Evolutionary conservation across 2,888 invertebrate species (phyloP), one percentile per base, ranked within the genome.

Genomic region (Epistrophe grossulariae): DNA sequence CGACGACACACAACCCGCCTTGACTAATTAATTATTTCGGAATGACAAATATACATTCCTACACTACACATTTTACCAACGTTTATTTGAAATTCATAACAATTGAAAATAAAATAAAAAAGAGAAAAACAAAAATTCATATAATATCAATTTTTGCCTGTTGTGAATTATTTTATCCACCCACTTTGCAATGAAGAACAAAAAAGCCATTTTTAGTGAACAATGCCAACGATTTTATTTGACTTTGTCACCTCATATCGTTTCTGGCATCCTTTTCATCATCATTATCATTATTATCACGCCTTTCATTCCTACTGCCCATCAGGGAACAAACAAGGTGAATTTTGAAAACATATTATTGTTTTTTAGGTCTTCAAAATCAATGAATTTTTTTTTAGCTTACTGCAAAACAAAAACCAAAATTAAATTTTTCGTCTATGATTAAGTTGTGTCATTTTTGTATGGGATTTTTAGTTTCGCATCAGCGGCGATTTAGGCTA

Each of bases 161-260:
- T 66, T 24, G 24, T 31, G 17, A 35, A 50, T 48, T 13, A 35
- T 31, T 50, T 15, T 35, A 28, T 48, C 45, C 17, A 15, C 31
- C 45, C 66, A 50, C 31, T 35, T 50, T 17, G 35, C 9, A 40
- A 55, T 64, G 50, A 72, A 66, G 45, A 87, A 79, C 83, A 35
- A 79, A n/a, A 72, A 74, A 74, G 76, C 48, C 52, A 79, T 24
- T 24, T 66, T 74, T 72, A 70, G 31, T 60, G 60, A 52, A 87
- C 82, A 87, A 87, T 82, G 74, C 28, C 52, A 82, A 64, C 38
- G 57, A 64, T 76, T 87, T 79, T 83, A 82, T 87, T 85, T 81
- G 78, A 81, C 73, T 87, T 76, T 76, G 79, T 79, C 83, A 79
- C 83, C 83, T 79, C 71, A 40, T 38, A 76, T 64, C 74, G 35